Base-by-base conservation (phyloP, 2,888 invertebrate species). In the Bellardia bayeri region DNA sequence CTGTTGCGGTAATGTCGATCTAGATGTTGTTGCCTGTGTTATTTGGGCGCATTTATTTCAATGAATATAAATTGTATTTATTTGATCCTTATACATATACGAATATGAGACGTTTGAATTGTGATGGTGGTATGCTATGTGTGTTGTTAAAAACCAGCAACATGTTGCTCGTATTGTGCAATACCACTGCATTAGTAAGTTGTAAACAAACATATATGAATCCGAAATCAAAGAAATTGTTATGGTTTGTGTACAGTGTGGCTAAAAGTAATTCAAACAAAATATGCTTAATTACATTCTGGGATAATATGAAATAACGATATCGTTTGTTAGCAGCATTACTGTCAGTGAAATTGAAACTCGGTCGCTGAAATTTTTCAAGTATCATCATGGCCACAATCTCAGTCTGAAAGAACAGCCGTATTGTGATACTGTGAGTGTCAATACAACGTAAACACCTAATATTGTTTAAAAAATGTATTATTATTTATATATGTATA, bases 1-100 rank as follows among this genome's bases (percentile, higher is more conserved):
- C 42, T 75, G 16, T 81, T 78, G 45, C 45, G 58, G 54, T 63
- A 76, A 84, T 85, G 75, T 61, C 88, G 81, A 87, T 90, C 78
- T 72, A 88, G 13, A 33, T 82, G 85, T 85, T 89, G 75, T 79
- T 61, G 23, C 51, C 68, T 54, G 66, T 78, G 58, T 54, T 64
- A 40, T 71, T 85, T 74, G 30, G 82, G 49, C 64, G 56, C 72
- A 72, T 76, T 78, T 58, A 66, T 76, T 66, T 68, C 75, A 72
- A 81, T 80, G 42, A 51, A 61, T 81, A 81, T 80, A 75, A 85
- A 63, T 85, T 75, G 61, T 74, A 63, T 85, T 51, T 69, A 63
- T 42, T 85, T 75, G 54, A 42, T 80, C 72, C 84, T 84, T 75
- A 23, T 23, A 23, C 49, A 64, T 4, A 6, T 37, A 54, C 61